Evolutionary conservation across 2,113 vertebrate genomes (phyloP).

Genomic region (Myxocyprinus asiaticus): DNA sequence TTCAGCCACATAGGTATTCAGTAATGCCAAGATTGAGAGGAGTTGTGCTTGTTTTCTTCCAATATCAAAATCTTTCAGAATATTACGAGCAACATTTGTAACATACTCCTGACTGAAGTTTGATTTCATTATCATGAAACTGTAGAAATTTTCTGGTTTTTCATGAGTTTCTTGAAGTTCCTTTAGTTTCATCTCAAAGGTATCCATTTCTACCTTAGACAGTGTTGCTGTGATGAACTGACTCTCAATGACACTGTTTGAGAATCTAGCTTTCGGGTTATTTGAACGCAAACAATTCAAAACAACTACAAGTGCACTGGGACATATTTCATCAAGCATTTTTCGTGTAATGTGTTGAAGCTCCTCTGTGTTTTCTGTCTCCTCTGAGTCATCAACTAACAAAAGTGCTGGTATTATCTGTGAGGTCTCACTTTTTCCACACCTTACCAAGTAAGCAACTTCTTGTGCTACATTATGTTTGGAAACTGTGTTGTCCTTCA

Average conservation of each 20-base stretch:
- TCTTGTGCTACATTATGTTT: slow-evolving; percentile 59
- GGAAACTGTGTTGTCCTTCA: slow-evolving; percentile 58
- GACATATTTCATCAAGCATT: neutral
- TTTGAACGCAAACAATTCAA: slow-evolving; percentile 63
- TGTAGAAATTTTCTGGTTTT: slow-evolving; percentile 61
- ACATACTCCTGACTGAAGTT: slow-evolving; percentile 59
- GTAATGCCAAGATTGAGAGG: slow-evolving; percentile 51
- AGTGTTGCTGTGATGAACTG: slow-evolving; percentile 53
- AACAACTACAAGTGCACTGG: slow-evolving; percentile 45
- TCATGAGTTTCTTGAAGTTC: slow-evolving; percentile 54
- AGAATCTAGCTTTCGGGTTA: slow-evolving; percentile 37
- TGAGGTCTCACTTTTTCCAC: slow-evolving; percentile 7
- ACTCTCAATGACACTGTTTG: neutral
- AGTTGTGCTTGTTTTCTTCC: slow-evolving; percentile 24
- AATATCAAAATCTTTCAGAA: slow-evolving; percentile 50
- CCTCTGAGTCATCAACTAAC: slow-evolving; percentile 63
- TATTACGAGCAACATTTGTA: slow-evolving; percentile 45
- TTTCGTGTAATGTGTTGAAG: slow-evolving; percentile 31
- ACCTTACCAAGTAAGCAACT: neutral
- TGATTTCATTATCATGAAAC: slow-evolving; percentile 66
- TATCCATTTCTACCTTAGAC: slow-evolving; percentile 51
- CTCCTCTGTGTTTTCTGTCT: neutral
- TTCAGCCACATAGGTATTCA: slow-evolving; percentile 51
- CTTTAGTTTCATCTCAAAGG: slow-evolving; percentile 57
- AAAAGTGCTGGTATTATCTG: slow-evolving; percentile 53